Evolutionary conservation across 2,888 invertebrate species (phyloP), one percentile per base, ranked within the genome.

Genomic region (Piscicola geometra): DNA sequence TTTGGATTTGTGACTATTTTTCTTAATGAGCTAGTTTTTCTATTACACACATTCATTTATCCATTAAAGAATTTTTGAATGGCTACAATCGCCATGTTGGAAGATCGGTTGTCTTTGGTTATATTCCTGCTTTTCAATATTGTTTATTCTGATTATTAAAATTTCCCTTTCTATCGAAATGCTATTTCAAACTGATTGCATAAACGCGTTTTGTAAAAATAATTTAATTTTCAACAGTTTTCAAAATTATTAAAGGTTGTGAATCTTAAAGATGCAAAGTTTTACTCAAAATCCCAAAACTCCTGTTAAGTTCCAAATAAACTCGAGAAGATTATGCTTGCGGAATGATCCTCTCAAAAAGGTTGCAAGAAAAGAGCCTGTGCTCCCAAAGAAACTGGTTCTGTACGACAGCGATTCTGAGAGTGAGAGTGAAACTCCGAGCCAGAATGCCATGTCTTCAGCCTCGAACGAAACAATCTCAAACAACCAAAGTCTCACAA

Each of bases 391-490:
- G 18, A 73, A 73, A 64, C 35, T 64, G 0, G 64, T 64, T 12
- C 64, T 50, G 30, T 64, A 73, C 52, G 60, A 73, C 33, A 73
- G 32, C n/a, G 73, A 73, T 32, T 73, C 64, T 21, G 35, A 56
- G n/a, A 35, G 30, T 33, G 64, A 64, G 21, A 64, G 18, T 21
- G n/a, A 56, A 18, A 18, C 60, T 18, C n/a, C 60, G 60, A 56
- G 25, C 5, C 25, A 9, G 25, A 56, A 56, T 25, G 60, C 21
- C 60, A 15, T 41, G 41, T 41, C 41, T 41, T 41, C 41, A 41
- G 41, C 15, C 15, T 41, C 41, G 15, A 41, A 41, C 41, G 41
- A 41, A 41, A 41, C 15, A 41, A 41, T 15, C 15, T 41, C 15
- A 9, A 5, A 5, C 41, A 41, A 5, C 41, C 41, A 41, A 41